Evolutionary conservation across 2,797 vertebrate species (phyloP).

Genomic region (Rhabdomys pumilio): DNA sequence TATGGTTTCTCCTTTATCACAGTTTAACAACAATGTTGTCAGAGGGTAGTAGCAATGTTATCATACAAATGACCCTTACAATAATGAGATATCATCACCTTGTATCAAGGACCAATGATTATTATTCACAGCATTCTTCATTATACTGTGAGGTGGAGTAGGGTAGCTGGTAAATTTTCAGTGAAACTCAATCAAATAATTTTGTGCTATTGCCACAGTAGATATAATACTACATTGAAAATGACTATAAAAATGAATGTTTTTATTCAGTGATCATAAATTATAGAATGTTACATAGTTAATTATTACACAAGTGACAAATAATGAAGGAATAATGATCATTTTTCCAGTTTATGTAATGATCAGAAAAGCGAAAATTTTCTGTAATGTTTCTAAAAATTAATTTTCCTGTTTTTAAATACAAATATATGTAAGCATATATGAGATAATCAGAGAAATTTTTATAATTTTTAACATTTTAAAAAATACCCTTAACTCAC

Average conservation of each 20-base stretch:
- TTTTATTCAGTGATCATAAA: background rate
- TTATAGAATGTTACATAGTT: background rate
- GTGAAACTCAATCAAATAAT: background rate
- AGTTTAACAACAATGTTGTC: conserved; percentile 58
- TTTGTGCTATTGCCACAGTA: background rate
- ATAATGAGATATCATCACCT: conserved; percentile 16
- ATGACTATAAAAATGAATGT: background rate
- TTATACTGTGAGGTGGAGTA: background rate
- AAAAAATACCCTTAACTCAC: background rate
- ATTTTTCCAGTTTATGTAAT: background rate
- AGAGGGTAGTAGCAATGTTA: conserved; percentile 65
- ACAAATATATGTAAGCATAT: background rate
- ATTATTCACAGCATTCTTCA: background rate
- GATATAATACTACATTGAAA: background rate
- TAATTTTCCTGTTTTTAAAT: background rate
- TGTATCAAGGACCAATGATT: conserved; percentile 41
- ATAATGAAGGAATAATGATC: background rate
- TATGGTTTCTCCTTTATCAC: conserved; percentile 73
- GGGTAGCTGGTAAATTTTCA: conserved; percentile 24
- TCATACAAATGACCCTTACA: conserved; percentile 53
- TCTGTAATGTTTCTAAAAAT: background rate
- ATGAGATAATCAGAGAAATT: background rate
- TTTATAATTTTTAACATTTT: background rate
- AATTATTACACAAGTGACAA: background rate
- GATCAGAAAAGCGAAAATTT: background rate